Percentiles rank a stretch among this genome's conserved stretches.
phyloP scores from a whole-genome alignment of 2,888 invertebrate species.

The Nasonia oneida region DNA sequence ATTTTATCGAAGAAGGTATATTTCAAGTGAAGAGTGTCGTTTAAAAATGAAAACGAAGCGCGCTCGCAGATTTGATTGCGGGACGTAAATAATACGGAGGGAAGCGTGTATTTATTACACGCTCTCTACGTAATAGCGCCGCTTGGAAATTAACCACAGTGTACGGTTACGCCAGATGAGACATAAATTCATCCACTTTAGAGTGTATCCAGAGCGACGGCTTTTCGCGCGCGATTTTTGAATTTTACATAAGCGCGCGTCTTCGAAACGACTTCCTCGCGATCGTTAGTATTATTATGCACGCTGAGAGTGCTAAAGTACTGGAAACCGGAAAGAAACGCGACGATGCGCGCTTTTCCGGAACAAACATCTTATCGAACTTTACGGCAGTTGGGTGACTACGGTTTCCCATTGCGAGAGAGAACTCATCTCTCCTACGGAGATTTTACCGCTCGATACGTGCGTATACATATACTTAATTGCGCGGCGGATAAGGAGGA shows the following conservation, averaged over 20 bases:
- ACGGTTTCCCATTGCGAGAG: neutral
- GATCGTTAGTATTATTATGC: neutral
- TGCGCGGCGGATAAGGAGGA: neutral
- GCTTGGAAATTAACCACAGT: neutral
- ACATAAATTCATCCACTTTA: neutral
- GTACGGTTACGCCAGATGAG: neutral
- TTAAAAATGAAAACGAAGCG: slow-evolving; percentile 1
- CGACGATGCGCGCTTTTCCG: neutral
- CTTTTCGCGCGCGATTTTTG: neutral
- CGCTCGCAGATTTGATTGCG: neutral
- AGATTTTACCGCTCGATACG: neutral
- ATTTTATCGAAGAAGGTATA: neutral
- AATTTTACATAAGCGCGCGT: neutral
- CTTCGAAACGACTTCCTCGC: neutral
- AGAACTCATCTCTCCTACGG: neutral
- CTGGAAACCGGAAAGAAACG: neutral
- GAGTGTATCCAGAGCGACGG: neutral
- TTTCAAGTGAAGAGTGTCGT: neutral
- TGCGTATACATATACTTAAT: neutral
- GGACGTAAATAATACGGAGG: neutral
- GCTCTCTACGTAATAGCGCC: neutral
- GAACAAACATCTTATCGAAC: neutral
- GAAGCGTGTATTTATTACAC: neutral
- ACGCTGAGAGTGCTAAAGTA: neutral
- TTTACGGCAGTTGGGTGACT: neutral